These are phyloP conservation scores for Rhabditophanes sp. DNA, from an alignment of 2,888 invertebrate genomes.

Conservation along the genomic window DNA sequence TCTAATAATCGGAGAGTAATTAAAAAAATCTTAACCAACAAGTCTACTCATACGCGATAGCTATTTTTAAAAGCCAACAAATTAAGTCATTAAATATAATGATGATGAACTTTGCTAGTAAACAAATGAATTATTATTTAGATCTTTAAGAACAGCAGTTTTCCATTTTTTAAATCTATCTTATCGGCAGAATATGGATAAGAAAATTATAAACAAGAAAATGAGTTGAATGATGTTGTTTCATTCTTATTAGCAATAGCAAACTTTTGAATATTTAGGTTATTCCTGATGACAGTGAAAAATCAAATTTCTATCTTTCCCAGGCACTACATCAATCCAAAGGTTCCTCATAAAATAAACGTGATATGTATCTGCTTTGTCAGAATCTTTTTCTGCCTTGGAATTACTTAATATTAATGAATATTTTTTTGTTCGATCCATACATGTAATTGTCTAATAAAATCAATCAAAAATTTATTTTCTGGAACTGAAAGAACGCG, in stretches of 20 bases:
- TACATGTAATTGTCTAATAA: constrained; percentile 72
- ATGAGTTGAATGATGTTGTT: constrained; percentile 68
- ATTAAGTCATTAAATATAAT: too few species aligned
- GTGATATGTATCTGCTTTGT: neutral
- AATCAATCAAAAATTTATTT: constrained; percentile 84
- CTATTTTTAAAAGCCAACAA: too few species aligned
- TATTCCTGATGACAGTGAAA: constrained; percentile 80
- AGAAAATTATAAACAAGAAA: too few species aligned
- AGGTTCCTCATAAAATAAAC: constrained; percentile 85
- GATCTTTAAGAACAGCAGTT: too few species aligned
- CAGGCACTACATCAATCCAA: constrained; percentile 78
- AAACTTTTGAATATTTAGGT: constrained; percentile 76
- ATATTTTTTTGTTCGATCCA: constrained; percentile 75
- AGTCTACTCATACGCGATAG: too few species aligned
- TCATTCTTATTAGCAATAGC: constrained; percentile 80
- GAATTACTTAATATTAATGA: constrained; percentile 47
- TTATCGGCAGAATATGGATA: too few species aligned
- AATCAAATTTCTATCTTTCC: constrained; percentile 65
- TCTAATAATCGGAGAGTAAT: too few species aligned
- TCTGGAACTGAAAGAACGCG: constrained; percentile 72
- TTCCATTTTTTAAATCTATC: too few species aligned
- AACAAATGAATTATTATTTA: too few species aligned
- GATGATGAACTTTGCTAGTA: too few species aligned
- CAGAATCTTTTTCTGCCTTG: constrained; percentile 57
- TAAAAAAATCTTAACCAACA: too few species aligned